These are phyloP conservation scores for Hemitrygon akajei DNA, from an alignment of 2,797 vertebrate species.

Conservation along the genomic window DNA sequence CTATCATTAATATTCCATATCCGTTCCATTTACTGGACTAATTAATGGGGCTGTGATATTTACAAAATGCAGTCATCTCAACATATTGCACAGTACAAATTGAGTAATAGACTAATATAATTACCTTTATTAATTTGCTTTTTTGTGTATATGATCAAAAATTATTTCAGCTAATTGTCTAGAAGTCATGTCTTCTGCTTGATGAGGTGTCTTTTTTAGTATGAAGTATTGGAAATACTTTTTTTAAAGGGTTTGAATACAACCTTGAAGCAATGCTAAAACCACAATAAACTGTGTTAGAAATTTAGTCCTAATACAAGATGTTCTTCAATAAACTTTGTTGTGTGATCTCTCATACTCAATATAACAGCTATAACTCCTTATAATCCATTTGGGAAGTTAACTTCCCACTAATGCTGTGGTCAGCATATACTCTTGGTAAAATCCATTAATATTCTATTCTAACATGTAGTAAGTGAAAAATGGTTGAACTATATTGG, in stretches of 20 bases:
- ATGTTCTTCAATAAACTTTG: not conserved
- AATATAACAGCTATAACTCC: not conserved
- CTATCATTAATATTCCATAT: not conserved
- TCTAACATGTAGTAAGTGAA: not conserved
- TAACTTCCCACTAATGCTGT: not conserved
- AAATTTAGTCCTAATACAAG: not conserved
- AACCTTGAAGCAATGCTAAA: not conserved
- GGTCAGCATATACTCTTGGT: not conserved
- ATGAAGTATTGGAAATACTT: not conserved
- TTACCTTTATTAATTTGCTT: conserved; percentile 25
- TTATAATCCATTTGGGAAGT: not conserved
- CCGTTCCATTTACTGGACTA: not conserved
- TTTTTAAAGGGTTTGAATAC: not conserved
- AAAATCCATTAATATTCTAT: not conserved
- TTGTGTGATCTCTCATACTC: not conserved
- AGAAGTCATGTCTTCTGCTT: not conserved
- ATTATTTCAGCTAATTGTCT: not conserved
- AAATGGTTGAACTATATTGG: not conserved
- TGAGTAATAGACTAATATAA: not conserved
- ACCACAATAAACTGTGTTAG: not conserved
- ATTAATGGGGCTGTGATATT: not conserved
- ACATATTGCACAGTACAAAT: not conserved
- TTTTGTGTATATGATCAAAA: not conserved
- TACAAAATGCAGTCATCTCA: not conserved
- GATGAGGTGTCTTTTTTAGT: not conserved